Evolutionary conservation across 1,140 invertebrate genomes (phyloP), one percentile per base, ranked within the genome.

Genomic region (Hypsibius dujardini): DNA sequence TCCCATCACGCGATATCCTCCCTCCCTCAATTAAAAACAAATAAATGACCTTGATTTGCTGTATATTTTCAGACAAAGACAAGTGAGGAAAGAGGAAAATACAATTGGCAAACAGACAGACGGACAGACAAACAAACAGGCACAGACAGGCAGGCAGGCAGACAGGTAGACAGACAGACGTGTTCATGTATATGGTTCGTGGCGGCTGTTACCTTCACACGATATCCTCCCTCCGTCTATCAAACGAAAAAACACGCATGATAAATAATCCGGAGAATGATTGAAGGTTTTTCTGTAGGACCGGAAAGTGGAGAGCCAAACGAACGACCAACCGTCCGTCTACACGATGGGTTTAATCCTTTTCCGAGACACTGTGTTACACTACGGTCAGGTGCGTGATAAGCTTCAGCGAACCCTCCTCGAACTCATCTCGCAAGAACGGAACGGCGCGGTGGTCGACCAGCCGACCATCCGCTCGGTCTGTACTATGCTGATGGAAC

Each of bases 141-240:
- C 28, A 28, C 28, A 28, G 28, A 28, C 28, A 28, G 28, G 28
- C 28, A 28, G 28, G 28, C 28, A 28, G 28, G 28, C 28, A 28
- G 28, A 28, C 28, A 28, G 28, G 28, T 28, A 28, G 28, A 28
- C 28, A 28, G 28, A 28, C 28, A 42, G 62, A 67, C 42, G 42
- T 67, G 12, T 67, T 67, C 62, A 67, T 67, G 62, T 67, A 67
- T 42, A 67, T 67, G 62, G 62, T 67, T 67, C 62, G 62, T 67
- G 12, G 12, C 45, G 12, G 12, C 12, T 45, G 3, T 7, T 12
- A 12, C 12, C 42, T 7, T 12, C 42, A 15, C 12, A 15, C 62
- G 45, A 67, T 67, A 7, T 28, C 28, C 28, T 28, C 28, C 28
- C 28, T 28, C 28, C 28, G 28, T 28, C 28, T 28, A 28, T 28